Evolutionary conservation across 2,797 vertebrate species (phyloP), one percentile per base, ranked within the genome.

Genomic region (Galagoides demidoff): DNA sequence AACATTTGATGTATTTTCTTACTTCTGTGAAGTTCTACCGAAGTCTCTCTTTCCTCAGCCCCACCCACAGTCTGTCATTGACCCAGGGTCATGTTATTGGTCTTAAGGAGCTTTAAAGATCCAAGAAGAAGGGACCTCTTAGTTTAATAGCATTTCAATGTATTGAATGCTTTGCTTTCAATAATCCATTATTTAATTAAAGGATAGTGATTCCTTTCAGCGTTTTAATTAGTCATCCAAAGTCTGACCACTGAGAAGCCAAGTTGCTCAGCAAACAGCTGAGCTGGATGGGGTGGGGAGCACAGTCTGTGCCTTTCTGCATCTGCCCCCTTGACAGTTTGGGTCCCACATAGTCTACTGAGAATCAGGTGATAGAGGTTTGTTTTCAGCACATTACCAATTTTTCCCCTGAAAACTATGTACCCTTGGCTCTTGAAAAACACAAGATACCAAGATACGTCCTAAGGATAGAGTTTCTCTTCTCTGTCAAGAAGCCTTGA

Each of bases 101-200:
- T 31, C 49, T 88, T 64, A 82, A 55, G 16, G 10, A 73, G 10
- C 45, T 27, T 45, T 76, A 81, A 14, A 49, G 52, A 95, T 71
- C 61, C 16, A 76, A 85, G 13, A 76, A 43, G 85, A 93, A 81
- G 23, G 0, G 9, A 61, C 14, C 43, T 20, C 76, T 95, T 94
- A 87, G 27, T 73, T 81, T 79, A 89, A 95, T 29, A 89, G 61
- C 29, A 81, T 86, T 96, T 90, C 86, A 63, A 94, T 23, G 1
- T 79, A 89, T 34, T 25, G 57, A 95, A 96, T 43, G 16, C 25
- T 11, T 91, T 95, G 2, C 31, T 70, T 95, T 95, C 84, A 89
- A 95, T 79, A 95, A 96, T 59, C 78, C 68, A 92, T 92, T 61
- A 95, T 76, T 94, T 95, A 96, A 92, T 90, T 96, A 70, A 93